Evolutionary conservation across 2,888 invertebrate species (phyloP).

Genomic region (Dicycla oo): DNA sequence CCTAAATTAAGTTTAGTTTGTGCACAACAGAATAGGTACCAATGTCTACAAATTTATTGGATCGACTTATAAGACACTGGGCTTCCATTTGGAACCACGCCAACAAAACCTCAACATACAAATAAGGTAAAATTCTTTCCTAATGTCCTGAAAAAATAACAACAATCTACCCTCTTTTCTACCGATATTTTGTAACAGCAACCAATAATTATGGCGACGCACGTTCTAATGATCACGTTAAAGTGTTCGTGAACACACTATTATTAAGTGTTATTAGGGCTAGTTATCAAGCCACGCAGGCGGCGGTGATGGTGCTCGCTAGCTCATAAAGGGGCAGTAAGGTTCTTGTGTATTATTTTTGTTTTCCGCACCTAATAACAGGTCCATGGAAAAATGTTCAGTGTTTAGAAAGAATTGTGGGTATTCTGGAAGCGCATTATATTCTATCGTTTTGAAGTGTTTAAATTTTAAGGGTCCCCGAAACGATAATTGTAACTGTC

Average conservation of each 20-base stretch:
- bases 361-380: conserved; percentile 63
- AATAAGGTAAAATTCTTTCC: conserved; percentile 14
- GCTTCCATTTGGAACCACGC: conserved; percentile 25
- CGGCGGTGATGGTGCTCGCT: conserved; percentile 32
- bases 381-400: conserved; percentile 38
- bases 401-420: conserved; percentile 4
- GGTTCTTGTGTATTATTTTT: conserved; percentile 53
- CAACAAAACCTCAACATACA: conserved; percentile 33
- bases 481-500: too few relatives aligned
- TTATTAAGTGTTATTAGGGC: conserved; percentile 61
- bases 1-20: too few relatives aligned
- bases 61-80: background rate
- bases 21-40: too few relatives aligned
- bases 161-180: conserved; percentile 2
- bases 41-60: background rate
- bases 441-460: background rate
- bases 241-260: conserved; percentile 50
- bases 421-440: conserved; percentile 36
- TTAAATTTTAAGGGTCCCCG: too few relatives aligned
- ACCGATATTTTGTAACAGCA: conserved; percentile 24
- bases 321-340: conserved; percentile 43
- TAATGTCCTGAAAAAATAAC: conserved; percentile 29
- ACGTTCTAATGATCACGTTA: conserved; percentile 55
- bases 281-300: conserved; percentile 58
- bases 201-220: conserved; percentile 48